Evolutionary conservation across 2,797 vertebrate species (phyloP), one percentile per base, ranked within the genome.

Genomic region (Pangasius krempfi): DNA sequence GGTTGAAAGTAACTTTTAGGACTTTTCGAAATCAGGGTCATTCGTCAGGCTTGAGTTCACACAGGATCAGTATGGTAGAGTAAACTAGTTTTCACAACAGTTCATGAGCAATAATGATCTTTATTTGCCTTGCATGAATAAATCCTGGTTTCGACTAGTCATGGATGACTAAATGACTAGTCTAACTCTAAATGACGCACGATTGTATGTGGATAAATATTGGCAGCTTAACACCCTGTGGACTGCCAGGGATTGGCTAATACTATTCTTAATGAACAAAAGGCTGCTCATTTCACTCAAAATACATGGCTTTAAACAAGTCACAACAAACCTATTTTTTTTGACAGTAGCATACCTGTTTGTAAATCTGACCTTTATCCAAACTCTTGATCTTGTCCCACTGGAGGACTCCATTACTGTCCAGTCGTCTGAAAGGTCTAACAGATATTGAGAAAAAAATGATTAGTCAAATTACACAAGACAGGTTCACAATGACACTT

Each of bases 281-380:
- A 22, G 8, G 2, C 58, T 13, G 58, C 4, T 8, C 1, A n/a
- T 62, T 33, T 70, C 2, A 27, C 47, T 2, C 16, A 54, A 44
- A 81, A 66, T 58, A 14, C 37, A 72, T 6, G 20, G 7, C 20
- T 56, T 33, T 56, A 20, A 25, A 62, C 72, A 68, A 16, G 73
- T 22, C 6, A 7, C 50, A 60, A 50, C 33, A 88, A 80, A 79
- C 76, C 37, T n/a, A 22, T 27, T 62, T 30, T 30, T 10, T 33
- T n/a, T 33, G 10, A 68, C 20, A 27, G 50, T 50, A 30, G 22
- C 20, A 82, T 90, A 97, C 96, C 93, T 96, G 95, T 91, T 97
- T 97, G 93, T 97, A 97, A 83, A 97, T 92, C 84, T 96, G 95
- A 22, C 97, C 97, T 90, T 97, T 97, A 0, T 97, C 95, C 92